A percentile compares a stretch with the other conserved stretches of the same genome.
Evolutionary conservation across 2,113 vertebrate species (phyloP).

Genomic region (Gorsachius goisagi): DNA sequence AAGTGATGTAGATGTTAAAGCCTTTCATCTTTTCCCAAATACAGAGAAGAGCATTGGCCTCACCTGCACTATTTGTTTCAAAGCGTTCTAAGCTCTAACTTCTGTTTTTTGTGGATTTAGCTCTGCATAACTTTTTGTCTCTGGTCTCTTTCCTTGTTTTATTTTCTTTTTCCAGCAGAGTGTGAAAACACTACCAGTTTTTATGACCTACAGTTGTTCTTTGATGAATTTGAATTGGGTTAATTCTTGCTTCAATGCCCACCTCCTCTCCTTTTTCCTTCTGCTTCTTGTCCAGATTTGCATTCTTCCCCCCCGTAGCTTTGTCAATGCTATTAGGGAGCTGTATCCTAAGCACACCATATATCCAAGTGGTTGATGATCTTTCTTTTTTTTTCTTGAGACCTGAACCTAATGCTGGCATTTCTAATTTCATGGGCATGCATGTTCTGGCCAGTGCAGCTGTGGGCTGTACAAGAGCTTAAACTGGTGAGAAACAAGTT

Average conservation of each 20-base stretch:
- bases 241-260: neutral
- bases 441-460: neutral
- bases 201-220: neutral
- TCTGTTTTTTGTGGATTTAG: neutral
- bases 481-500: neutral
- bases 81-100: neutral
- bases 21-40: neutral
- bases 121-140: neutral
- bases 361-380: neutral
- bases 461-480: neutral
- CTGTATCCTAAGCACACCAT: neutral
- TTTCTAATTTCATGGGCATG: neutral
- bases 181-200: neutral
- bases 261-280: neutral
- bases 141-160: neutral
- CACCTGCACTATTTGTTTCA: rapidly evolving
- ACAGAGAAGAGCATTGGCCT: rapidly evolving
- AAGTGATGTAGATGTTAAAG: neutral
- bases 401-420: neutral
- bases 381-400: neutral
- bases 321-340: neutral
- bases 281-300: neutral
- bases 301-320: rapidly evolving
- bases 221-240: neutral
- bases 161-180: neutral